These are phyloP conservation scores for Cottus gobio DNA, from an alignment of 2,113 vertebrate genomes.

Conservation along the genomic window DNA sequence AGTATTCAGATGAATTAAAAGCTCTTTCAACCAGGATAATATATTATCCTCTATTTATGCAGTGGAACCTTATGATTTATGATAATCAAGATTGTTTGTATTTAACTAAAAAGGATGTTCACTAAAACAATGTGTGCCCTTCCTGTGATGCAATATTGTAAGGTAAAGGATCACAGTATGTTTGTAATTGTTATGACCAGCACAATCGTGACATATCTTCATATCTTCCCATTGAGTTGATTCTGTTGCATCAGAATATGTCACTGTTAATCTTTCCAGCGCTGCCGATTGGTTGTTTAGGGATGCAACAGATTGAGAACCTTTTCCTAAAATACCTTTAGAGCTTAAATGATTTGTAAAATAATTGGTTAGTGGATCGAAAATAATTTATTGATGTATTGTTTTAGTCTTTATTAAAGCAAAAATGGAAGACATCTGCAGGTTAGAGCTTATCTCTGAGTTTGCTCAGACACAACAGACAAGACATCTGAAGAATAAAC, in stretches of 20 bases:
- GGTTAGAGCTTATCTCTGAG: background rate
- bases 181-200: too few species aligned
- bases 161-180: too few species aligned
- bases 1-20: background rate
- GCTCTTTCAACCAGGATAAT: background rate
- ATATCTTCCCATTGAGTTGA: too few species aligned
- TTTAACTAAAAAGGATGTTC: too few species aligned
- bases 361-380: background rate
- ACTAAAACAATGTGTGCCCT: too few species aligned
- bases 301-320: background rate
- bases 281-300: background rate
- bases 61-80: too few species aligned
- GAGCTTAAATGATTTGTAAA: background rate
- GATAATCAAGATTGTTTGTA: too few species aligned
- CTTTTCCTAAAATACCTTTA: background rate
- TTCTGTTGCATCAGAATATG: background rate
- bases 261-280: background rate
- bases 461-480: background rate
- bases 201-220: too few species aligned
- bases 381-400: background rate
- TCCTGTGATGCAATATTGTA: too few species aligned
- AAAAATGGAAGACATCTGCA: background rate
- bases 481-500: background rate
- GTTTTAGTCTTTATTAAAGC: background rate
- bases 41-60: too few species aligned